Percentiles rank a stretch among this genome's conserved stretches.
Conservation (phyloP, 2,888 invertebrate genomes). For the Hylaea fasciaria region DNA sequence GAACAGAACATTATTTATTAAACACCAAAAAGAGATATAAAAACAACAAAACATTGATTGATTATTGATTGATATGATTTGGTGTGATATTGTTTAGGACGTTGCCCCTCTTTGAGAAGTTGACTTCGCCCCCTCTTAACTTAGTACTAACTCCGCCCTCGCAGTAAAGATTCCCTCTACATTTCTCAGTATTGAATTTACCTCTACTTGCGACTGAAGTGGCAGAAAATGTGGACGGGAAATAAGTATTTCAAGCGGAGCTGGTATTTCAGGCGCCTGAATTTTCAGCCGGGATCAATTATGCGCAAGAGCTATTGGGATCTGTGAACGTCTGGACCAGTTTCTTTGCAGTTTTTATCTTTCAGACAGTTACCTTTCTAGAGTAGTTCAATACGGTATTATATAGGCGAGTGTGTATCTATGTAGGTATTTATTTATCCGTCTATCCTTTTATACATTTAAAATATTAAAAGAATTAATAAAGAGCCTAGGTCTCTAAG, state of each 20-base stretch:
- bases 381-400: background rate
- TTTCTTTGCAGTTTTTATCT: slow-evolving; percentile 8
- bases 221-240: slow-evolving; percentile 37
- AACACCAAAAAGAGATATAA: too few species aligned
- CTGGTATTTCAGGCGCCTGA: slow-evolving; percentile 23
- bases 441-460: too few species aligned
- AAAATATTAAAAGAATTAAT: too few species aligned
- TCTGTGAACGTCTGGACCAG: slow-evolving; percentile 4
- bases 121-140: background rate
- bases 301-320: slow-evolving; percentile 25
- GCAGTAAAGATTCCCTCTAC: slow-evolving; percentile 32
- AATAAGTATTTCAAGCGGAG: slow-evolving; percentile 38
- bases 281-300: slow-evolving; percentile 22
- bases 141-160: background rate
- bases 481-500: too few species aligned
- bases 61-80: too few species aligned
- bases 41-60: too few species aligned
- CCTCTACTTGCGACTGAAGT: slow-evolving; percentile 38
- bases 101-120: too few species aligned
- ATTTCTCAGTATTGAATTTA: slow-evolving; percentile 50
- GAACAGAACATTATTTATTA: too few species aligned
- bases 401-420: background rate
- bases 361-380: too few species aligned
- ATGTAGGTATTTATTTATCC: background rate
- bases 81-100: too few species aligned